These are phyloP conservation scores for Nasonia longicornis DNA, from an alignment of 1,140 invertebrate genomes.

Conservation along the genomic window DNA sequence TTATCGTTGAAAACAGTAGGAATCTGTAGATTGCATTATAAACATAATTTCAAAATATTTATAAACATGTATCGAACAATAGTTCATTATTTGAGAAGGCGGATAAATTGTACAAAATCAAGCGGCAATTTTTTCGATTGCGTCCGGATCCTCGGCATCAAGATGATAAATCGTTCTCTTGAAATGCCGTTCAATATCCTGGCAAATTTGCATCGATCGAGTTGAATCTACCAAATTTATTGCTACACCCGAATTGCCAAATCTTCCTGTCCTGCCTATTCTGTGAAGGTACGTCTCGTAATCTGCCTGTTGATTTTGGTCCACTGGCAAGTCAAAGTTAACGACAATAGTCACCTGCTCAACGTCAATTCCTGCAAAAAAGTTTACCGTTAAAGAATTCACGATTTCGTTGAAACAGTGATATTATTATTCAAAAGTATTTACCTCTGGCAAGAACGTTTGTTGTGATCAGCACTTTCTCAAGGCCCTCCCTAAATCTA, in stretches of 20 bases:
- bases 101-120: slow-evolving; percentile 53
- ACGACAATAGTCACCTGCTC: slow-evolving; percentile 98
- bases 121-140: slow-evolving; percentile 89
- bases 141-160: slow-evolving; percentile 90
- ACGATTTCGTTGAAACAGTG: background rate
- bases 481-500: slow-evolving; percentile 88
- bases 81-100: background rate
- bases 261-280: slow-evolving; percentile 95
- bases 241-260: slow-evolving; percentile 95
- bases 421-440: background rate
- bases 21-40: too few relatives aligned
- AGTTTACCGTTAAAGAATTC: background rate
- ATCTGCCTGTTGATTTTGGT: slow-evolving; percentile 83
- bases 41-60: background rate
- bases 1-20: too few relatives aligned
- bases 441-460: slow-evolving; percentile 88
- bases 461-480: slow-evolving; percentile 98
- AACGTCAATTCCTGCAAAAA: slow-evolving; percentile 88
- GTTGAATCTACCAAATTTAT: slow-evolving; percentile 91
- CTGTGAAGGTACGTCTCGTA: slow-evolving; percentile 97
- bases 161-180: slow-evolving; percentile 84
- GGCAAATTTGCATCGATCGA: slow-evolving; percentile 78
- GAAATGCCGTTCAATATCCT: slow-evolving; percentile 91
- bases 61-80: background rate
- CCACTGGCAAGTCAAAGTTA: slow-evolving; percentile 96